Conservation (phyloP, 2,113 vertebrate species). For the Colossoma macropomum region DNA sequence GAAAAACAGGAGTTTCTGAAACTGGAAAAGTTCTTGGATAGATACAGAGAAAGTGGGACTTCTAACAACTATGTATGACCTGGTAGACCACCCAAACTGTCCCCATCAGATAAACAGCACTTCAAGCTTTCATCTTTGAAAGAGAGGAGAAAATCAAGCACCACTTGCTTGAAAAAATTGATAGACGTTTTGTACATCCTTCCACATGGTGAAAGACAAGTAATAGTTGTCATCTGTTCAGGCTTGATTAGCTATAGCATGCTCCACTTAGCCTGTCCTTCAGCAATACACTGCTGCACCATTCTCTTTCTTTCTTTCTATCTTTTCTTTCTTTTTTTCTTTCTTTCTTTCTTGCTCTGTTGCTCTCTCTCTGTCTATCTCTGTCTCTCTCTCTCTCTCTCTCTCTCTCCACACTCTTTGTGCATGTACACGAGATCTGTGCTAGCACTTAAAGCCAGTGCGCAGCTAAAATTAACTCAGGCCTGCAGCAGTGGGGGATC, state of each 20-base stretch:
- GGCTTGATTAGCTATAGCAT: slow-evolving; percentile 23
- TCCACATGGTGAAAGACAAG: slow-evolving; percentile 11
- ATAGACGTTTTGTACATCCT: background rate
- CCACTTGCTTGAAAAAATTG: too few species aligned
- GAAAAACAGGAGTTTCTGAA: too few species aligned
- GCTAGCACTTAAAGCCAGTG: background rate
- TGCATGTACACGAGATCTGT: slow-evolving; percentile 14
- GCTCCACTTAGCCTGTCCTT: background rate
- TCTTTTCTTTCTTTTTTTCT: background rate
- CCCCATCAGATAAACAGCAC: too few species aligned
- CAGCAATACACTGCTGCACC: slow-evolving; percentile 10
- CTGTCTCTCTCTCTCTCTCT: slow-evolving; percentile 2
- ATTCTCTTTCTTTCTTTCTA: background rate
- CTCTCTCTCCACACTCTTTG: background rate
- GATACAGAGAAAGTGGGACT: too few species aligned
- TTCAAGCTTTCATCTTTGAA: too few species aligned
- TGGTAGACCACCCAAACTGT: too few species aligned
- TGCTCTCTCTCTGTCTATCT: background rate
- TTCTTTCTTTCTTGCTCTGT: background rate
- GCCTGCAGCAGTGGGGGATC: slow-evolving; percentile 8
- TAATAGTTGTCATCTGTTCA: slow-evolving; percentile 38
- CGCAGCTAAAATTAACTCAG: slow-evolving; percentile 44
- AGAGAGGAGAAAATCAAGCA: too few species aligned
- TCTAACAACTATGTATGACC: too few species aligned
- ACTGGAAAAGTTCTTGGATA: too few species aligned